A percentile compares a stretch with the other conserved stretches of the same genome.
Conservation (phyloP, 2,113 vertebrate species). For the Seriola dumerili region DNA sequence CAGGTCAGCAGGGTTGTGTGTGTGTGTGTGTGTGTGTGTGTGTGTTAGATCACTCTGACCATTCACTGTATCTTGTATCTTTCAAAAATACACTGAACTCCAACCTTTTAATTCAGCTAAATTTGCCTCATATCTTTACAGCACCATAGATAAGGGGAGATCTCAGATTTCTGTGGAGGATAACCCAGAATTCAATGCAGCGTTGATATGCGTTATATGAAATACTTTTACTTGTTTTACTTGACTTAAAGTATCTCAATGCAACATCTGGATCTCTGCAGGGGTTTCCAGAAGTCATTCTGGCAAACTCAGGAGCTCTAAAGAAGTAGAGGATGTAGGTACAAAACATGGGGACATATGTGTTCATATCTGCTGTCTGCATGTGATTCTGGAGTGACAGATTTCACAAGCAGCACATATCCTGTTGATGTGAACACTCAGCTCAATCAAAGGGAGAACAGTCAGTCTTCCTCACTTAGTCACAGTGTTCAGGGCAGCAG, state of each 20-base stretch:
- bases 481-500: background rate
- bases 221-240: background rate
- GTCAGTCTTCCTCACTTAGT: slow-evolving; percentile 15
- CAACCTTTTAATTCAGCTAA: background rate
- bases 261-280: background rate
- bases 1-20: slow-evolving; percentile 50
- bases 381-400: background rate
- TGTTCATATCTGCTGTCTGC: no score
- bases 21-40: no score
- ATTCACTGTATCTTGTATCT: no score
- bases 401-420: background rate
- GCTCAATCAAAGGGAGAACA: slow-evolving; percentile 1
- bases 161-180: background rate
- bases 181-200: background rate
- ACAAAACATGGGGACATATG: no score
- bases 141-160: no score
- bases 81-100: background rate
- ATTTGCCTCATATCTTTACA: background rate
- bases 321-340: background rate
- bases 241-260: no score
- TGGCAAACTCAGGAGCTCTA: background rate
- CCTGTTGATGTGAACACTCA: background rate
- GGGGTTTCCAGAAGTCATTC: background rate
- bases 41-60: no score
- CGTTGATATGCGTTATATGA: background rate